Conservation (phyloP, 2,888 invertebrate species). For the Amiota communis region DNA sequence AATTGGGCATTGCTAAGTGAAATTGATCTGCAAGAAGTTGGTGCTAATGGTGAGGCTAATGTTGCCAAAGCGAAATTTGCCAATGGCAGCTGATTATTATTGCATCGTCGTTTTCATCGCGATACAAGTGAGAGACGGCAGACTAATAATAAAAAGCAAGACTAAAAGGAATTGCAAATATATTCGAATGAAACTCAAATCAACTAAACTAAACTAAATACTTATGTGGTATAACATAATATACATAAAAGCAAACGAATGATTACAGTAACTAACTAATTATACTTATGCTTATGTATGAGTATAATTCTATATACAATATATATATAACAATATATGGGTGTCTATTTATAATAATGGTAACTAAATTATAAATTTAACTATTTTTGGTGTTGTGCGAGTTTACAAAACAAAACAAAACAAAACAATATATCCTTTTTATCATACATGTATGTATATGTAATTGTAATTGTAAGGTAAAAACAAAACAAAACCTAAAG, state of each 20-base stretch:
- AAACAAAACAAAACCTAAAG: neutral
- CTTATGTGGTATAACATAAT: neutral
- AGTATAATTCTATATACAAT: no score
- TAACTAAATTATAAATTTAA: conserved; percentile 30
- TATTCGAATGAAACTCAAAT: neutral
- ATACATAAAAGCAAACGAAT: neutral
- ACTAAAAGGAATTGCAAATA: neutral
- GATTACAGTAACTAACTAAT: neutral
- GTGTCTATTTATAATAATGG: no score
- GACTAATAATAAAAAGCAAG: neutral
- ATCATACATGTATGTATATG: neutral
- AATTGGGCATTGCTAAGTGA: conserved; percentile 95
- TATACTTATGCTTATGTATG: no score
- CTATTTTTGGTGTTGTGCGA: conserved; percentile 29
- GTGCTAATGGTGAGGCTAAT: conserved; percentile 57
- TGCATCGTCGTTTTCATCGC: conserved; percentile 51
- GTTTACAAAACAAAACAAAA: neutral
- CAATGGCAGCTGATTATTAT: conserved; percentile 58
- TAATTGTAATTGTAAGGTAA: neutral
- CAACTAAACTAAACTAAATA: neutral
- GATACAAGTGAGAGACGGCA: conserved; percentile 9
- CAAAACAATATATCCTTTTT: no score
- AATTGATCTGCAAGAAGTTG: conserved; percentile 75
- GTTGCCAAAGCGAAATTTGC: conserved; percentile 52
- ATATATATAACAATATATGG: no score